A percentile compares a stretch with the other conserved stretches of the same genome.
Evolutionary conservation across 2,797 vertebrate genomes (phyloP).

Genomic region (Diglossa cyanea): DNA sequence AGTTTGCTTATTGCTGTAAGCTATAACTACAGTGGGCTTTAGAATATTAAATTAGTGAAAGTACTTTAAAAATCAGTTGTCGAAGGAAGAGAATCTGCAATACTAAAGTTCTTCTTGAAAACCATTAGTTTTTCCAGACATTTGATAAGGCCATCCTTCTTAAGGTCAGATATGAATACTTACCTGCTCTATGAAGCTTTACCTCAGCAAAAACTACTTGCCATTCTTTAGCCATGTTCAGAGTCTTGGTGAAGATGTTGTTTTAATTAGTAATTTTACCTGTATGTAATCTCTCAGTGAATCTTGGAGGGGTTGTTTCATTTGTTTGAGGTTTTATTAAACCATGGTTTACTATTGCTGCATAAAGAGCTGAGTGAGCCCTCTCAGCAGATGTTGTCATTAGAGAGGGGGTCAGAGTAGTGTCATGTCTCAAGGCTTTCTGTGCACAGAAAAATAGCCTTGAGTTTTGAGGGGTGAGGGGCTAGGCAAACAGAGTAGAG

Average conservation of each 20-base stretch:
- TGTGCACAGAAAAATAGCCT: neutral
- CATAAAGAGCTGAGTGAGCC: neutral
- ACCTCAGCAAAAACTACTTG: neutral
- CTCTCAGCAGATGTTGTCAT: neutral
- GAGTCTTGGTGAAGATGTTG: neutral
- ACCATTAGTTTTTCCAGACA: neutral
- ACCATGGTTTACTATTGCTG: neutral
- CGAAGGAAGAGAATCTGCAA: neutral
- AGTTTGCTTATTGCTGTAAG: neutral
- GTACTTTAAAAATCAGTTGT: neutral
- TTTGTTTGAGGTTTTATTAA: neutral
- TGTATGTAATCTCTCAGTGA: neutral
- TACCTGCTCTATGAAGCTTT: neutral
- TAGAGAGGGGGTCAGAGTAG: neutral
- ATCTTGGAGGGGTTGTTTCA: neutral
- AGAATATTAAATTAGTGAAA: neutral
- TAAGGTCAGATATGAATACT: neutral
- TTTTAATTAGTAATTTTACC: constrained; percentile 22
- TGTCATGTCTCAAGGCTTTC: neutral
- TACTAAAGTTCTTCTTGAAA: neutral
- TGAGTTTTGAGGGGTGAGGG: neutral
- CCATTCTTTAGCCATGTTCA: neutral
- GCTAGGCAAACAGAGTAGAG: neutral
- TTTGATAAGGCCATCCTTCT: neutral
- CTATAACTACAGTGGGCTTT: neutral